A percentile compares a stretch with the other conserved stretches of the same genome.
phyloP scores from a whole-genome alignment of 1,140 invertebrate genomes.

The Drosophila ercepeae region DNA sequence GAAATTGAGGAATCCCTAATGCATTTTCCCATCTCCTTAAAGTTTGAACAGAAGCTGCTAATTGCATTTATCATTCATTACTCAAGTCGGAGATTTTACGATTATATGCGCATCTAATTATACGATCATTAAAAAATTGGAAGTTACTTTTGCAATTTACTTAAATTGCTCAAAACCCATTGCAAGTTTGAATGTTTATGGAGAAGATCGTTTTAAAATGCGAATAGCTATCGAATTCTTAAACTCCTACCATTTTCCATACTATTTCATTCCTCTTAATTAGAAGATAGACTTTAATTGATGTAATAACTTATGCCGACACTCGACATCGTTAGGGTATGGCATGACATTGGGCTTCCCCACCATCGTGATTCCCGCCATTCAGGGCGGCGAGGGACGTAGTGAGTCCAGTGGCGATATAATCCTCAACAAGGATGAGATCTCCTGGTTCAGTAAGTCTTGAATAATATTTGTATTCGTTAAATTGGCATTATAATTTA shows the following conservation, averaged over 20 bases:
- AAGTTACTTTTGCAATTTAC: neutral
- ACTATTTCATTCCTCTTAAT: constrained; percentile 17
- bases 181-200: no score
- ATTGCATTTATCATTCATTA: constrained; percentile 4
- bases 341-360: constrained; percentile 91
- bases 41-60: neutral
- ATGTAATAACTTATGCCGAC: neutral
- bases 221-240: no score
- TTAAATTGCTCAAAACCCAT: no score
- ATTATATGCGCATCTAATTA: neutral
- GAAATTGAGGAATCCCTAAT: constrained; percentile 9
- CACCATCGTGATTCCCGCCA: constrained; percentile 90
- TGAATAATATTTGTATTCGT: neutral
- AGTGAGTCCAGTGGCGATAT: constrained; percentile 84
- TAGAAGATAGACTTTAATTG: neutral
- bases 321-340: constrained; percentile 85
- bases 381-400: constrained; percentile 85
- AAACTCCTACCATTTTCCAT: neutral
- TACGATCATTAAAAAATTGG: neutral
- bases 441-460: constrained; percentile 91
- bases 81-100: constrained; percentile 1
- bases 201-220: no score
- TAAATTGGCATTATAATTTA: neutral
- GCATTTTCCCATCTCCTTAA: neutral
- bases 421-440: constrained; percentile 86